Conservation (phyloP, 2,113 vertebrate species). For the Hemichromis elongatus region DNA sequence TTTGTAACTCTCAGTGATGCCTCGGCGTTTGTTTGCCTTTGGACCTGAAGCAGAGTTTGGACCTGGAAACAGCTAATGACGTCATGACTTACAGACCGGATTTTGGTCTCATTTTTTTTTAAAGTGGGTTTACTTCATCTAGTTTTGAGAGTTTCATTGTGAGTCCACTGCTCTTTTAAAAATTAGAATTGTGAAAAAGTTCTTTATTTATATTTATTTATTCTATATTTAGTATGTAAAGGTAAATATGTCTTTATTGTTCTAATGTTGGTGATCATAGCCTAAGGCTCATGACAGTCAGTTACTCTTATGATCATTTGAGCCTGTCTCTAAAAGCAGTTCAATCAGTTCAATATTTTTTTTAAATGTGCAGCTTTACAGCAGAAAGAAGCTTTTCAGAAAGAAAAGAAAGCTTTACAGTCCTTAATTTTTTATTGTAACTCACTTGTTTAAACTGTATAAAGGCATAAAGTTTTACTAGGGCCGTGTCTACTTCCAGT, state of each 20-base stretch:
- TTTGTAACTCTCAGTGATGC: background rate
- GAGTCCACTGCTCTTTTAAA: background rate
- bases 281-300: rapidly evolving
- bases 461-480: background rate
- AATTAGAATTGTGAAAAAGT: background rate
- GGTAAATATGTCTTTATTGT: background rate
- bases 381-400: background rate
- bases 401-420: no score
- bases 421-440: background rate
- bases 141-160: rapidly evolving
- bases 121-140: background rate
- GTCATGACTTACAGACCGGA: background rate
- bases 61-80: rapidly evolving
- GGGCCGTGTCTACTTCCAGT: background rate
- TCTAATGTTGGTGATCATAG: background rate
- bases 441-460: background rate
- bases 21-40: background rate
- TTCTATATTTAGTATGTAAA: background rate
- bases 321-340: background rate
- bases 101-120: background rate
- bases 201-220: no score
- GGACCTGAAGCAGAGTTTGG: rapidly evolving
- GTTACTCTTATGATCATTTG: background rate
- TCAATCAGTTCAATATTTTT: background rate
- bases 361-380: background rate